phyloP scores from a whole-genome alignment of 1,140 invertebrate genomes.

The Aphelenchoides avenae region DNA sequence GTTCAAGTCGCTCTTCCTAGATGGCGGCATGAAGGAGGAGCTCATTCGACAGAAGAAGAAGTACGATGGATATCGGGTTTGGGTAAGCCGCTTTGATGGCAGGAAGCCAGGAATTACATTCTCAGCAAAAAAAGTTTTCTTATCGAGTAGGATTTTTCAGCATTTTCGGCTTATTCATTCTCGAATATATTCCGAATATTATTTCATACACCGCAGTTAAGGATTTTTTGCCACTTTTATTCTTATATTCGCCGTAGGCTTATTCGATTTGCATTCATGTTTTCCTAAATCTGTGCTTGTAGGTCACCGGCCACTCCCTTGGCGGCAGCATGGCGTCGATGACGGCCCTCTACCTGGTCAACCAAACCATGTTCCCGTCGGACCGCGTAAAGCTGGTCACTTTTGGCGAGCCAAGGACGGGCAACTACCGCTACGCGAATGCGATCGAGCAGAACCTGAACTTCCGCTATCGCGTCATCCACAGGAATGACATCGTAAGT shows the following conservation, averaged over 20 bases:
- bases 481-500: constrained; percentile 56
- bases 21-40: constrained; percentile 56
- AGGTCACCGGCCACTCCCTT: constrained; percentile 52
- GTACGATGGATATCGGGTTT: constrained; percentile 50
- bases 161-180: no score
- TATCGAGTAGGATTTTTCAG: background rate
- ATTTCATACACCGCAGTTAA: no score
- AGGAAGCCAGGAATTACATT: no score
- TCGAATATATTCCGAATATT: no score
- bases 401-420: constrained; percentile 57
- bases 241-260: no score
- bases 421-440: constrained; percentile 54
- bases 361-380: constrained; percentile 47
- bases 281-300: no score
- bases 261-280: no score
- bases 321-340: constrained; percentile 57
- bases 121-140: background rate
- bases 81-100: constrained; percentile 41
- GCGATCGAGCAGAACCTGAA: constrained; percentile 49
- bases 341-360: constrained; percentile 56
- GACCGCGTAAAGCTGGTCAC: constrained; percentile 53
- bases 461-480: constrained; percentile 54
- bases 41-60: constrained; percentile 49
- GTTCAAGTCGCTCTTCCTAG: constrained; percentile 49
- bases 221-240: no score